Base-by-base conservation (phyloP, 2,888 invertebrate genomes). In the Salpingus planirostris region DNA sequence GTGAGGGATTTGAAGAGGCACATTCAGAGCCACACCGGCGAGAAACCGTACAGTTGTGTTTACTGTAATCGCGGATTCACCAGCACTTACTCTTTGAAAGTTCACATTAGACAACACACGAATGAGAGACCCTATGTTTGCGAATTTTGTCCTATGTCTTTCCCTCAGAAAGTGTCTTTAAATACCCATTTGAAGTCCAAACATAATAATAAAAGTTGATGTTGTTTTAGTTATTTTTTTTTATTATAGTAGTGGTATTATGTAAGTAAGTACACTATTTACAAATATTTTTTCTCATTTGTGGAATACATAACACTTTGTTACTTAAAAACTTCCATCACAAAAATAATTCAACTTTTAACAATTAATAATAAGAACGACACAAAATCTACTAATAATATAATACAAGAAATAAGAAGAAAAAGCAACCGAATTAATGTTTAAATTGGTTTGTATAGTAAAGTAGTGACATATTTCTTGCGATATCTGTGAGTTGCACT, bases 391-490 rank as follows among this genome's bases (percentile, higher is more conserved):
- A n/a, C n/a, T n/a, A n/a, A n/a, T n/a, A n/a, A n/a, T n/a, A n/a
- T n/a, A n/a, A n/a, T n/a, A n/a, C n/a, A n/a, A n/a, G n/a, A n/a
- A n/a, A n/a, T n/a, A n/a, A n/a, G n/a, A n/a, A n/a, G n/a, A n/a
- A n/a, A n/a, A n/a, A n/a, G n/a, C n/a, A n/a, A n/a, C n/a, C n/a
- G n/a, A n/a, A n/a, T n/a, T n/a, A n/a, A n/a, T n/a, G n/a, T n/a
- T 73, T 80, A 87, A 54, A 98, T 98, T 29, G 98, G 98, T 65
- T 98, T 97, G 68, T 99, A 99, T 8, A 98, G 73, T 36, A 98
- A 73, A 12, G 98, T 97, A 11, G 98, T 99, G 21, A 98, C 98
- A 69, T 97, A 99, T 74, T 98, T 98, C 74, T 97, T 97, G 45
- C 96, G 79, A 65, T 96, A 98, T 43, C 98, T 77, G 67, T 98